Percentiles rank a stretch among this genome's conserved stretches.
Evolutionary conservation across 2,888 invertebrate species (phyloP).

Genomic region (Chloroclysta siterata): DNA sequence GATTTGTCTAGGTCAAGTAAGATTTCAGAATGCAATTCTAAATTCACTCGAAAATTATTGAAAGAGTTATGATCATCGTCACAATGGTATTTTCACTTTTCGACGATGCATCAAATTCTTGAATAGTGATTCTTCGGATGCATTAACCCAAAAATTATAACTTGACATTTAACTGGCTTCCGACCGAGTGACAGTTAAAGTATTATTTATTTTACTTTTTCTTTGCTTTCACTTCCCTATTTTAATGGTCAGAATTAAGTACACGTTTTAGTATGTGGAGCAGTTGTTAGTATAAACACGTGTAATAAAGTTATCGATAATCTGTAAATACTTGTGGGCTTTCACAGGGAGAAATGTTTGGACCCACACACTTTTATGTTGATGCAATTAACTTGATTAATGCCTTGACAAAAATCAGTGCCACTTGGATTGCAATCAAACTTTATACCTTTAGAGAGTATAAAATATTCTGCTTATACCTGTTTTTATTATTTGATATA

Average conservation of each 20-base stretch:
- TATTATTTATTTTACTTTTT: conserved; percentile 42
- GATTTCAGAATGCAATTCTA: background rate
- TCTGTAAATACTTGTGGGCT: conserved; percentile 16
- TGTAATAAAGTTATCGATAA: conserved; percentile 21
- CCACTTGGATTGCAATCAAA: background rate
- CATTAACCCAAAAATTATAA: conserved; percentile 43
- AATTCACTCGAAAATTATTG: background rate
- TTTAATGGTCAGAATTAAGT: conserved; percentile 29
- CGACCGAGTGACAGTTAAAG: conserved; percentile 40
- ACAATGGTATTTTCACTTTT: conserved; percentile 22
- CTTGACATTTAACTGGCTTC: conserved; percentile 40
- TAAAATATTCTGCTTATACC: too few species aligned
- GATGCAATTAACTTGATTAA: background rate
- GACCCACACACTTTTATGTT: conserved; percentile 14
- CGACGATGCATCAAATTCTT: conserved; percentile 28
- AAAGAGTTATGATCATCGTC: background rate
- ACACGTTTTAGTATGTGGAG: conserved; percentile 27
- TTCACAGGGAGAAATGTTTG: conserved; percentile 22
- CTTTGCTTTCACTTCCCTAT: conserved; percentile 43
- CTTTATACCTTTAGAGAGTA: too few species aligned
- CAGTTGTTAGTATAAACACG: conserved; percentile 15
- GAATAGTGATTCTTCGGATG: conserved; percentile 36
- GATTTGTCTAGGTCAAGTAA: background rate
- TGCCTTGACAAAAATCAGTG: background rate
- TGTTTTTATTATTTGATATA: too few species aligned